phyloP scores from a whole-genome alignment of 2,113 vertebrate species.

The Nematolebias whitei region DNA sequence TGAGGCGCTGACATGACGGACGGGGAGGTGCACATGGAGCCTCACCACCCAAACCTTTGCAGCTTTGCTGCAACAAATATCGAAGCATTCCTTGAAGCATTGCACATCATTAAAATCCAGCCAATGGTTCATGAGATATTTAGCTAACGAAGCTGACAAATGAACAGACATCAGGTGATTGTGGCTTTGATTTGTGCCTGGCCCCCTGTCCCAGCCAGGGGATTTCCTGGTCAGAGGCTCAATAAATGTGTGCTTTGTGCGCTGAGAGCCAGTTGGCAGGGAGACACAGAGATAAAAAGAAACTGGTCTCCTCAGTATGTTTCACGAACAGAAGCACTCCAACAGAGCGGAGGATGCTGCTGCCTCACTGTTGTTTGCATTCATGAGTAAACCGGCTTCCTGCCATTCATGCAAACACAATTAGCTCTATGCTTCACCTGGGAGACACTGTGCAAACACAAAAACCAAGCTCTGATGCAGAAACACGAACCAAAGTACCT shows the following conservation, averaged over 20 bases:
- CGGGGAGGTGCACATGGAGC: conserved; percentile 31
- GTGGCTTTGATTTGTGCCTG: conserved; percentile 44
- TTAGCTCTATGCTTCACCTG: conserved; percentile 48
- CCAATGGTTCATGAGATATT: no score
- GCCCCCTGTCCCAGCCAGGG: conserved; percentile 39
- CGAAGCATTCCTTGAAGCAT: background rate
- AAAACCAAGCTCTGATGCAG: no score
- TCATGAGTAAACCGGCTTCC: conserved; percentile 70
- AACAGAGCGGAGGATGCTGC: conserved; percentile 32
- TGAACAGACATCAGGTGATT: conserved; percentile 5
- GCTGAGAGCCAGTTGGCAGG: conserved; percentile 51
- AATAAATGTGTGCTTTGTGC: conserved; percentile 16
- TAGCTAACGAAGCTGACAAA: no score
- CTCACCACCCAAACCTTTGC: conserved; percentile 39
- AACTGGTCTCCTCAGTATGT: conserved; percentile 41
- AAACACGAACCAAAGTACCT: no score
- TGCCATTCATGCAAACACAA: conserved; percentile 70
- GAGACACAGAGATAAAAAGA: conserved; percentile 45
- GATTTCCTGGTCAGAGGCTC: conserved; percentile 35
- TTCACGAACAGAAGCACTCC: conserved; percentile 56
- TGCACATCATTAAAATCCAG: no score
- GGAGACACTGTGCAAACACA: conserved; percentile 19
- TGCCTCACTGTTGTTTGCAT: conserved; percentile 47
- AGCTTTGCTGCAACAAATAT: conserved; percentile 7
- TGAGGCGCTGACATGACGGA: conserved; percentile 65